Evolutionary conservation across 1,140 invertebrate genomes (phyloP), one percentile per base, ranked within the genome.

Genomic region (Solenopsis fugax): DNA sequence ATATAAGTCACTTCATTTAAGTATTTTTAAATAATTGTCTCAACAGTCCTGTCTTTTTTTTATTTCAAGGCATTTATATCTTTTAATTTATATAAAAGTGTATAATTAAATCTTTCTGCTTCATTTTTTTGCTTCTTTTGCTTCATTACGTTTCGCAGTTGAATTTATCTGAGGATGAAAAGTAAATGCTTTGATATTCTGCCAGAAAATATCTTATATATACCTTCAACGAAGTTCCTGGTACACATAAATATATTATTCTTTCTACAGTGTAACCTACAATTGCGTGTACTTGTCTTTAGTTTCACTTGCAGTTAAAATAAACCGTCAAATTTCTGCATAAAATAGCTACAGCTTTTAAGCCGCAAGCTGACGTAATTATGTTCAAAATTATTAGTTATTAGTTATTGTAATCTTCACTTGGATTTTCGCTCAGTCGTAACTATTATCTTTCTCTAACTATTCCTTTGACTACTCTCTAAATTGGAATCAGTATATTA

Each of bases 21-120:
- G 10, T 67, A 73, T 54, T 73, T 52, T 54, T 73, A 52, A 54
- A 37, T 18, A 37, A 37, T 73, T 54, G 6, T n/a, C 50, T 37
- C 4, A 34, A 2, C 12, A 54, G 29, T 56, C 5, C 6, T 12
- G 2, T 54, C 1, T 34, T 34, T 24, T 37, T 54, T 72, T 73
- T 73, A 29, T 29, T 29, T 52, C 16, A 52, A 9, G 10, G 2
- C 9, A n/a, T 16, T 37, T 34, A 18, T n/a, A 6, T 45, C 34
- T 72, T 34, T 76, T 21, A 58, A 21, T 45, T 41, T 58, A 10
- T 7, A 45, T 0, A 16, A 18, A 75, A 75, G 12, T 34, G 16
- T 56, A 41, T 21, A 58, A 56, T 58, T 58, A 21, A 75, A 4
- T 10, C 21, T n/a, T 34, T 18, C 34, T 29, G 24, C 41, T 72